Evolutionary conservation across 2,113 vertebrate species (phyloP).

Genomic region (Campylorhamphus procurvoides): DNA sequence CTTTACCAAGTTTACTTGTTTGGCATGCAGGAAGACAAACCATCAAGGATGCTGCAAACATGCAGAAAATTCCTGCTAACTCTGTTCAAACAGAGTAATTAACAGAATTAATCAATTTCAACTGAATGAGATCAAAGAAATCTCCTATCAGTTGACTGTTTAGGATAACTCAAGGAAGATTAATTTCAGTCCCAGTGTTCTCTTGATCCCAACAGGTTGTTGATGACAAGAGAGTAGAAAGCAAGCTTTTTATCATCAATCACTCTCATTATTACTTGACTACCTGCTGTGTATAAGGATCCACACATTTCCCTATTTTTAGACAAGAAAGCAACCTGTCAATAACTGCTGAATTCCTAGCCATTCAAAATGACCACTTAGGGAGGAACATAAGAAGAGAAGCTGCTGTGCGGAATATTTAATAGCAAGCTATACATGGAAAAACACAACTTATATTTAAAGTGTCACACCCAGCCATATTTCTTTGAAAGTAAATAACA

Average conservation of each 20-base stretch:
- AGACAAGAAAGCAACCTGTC: slow-evolving; percentile 20
- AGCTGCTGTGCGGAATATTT: background rate
- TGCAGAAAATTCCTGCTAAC: slow-evolving; percentile 31
- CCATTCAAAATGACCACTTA: slow-evolving; percentile 3
- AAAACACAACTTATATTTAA: background rate
- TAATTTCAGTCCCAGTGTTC: slow-evolving; percentile 38
- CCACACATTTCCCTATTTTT: background rate
- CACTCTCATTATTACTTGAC: background rate
- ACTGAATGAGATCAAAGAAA: slow-evolving; percentile 61
- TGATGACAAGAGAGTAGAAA: slow-evolving; percentile 35
- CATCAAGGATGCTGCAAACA: slow-evolving; percentile 4
- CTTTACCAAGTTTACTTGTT: background rate
- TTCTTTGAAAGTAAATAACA: background rate
- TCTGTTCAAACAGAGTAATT: slow-evolving; percentile 60
- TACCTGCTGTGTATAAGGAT: background rate
- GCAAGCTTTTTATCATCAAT: slow-evolving; percentile 45
- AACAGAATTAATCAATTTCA: slow-evolving; percentile 62
- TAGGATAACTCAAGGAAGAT: slow-evolving; percentile 52
- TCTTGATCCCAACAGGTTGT: slow-evolving; percentile 49
- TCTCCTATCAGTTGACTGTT: slow-evolving; percentile 30
- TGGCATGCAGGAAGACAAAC: background rate
- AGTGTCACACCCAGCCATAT: background rate
- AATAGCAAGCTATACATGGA: background rate
- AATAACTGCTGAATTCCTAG: background rate
- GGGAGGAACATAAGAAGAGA: background rate